A percentile compares a stretch with the other conserved stretches of the same genome.
These are phyloP conservation scores for Campaea margaritaria DNA, from an alignment of 2,888 invertebrate species.

Conservation along the genomic window DNA sequence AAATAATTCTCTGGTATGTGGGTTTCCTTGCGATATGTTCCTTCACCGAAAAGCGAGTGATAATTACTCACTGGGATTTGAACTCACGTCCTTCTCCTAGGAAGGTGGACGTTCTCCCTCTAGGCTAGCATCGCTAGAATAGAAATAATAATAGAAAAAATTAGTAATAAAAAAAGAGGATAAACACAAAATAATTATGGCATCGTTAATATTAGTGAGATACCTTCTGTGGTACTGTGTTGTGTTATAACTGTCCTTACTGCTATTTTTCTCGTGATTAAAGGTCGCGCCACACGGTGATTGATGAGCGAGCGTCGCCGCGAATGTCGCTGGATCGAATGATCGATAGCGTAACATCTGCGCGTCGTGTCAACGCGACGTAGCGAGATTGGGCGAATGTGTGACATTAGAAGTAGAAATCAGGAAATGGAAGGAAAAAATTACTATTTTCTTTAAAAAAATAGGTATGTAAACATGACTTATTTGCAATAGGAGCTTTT, in stretches of 20 bases:
- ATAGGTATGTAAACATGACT: neutral
- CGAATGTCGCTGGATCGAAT: slow-evolving; percentile 46
- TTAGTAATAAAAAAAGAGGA: too few relatives aligned
- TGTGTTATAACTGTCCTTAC: slow-evolving; percentile 15
- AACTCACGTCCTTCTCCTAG: too few relatives aligned
- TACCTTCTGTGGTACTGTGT: neutral
- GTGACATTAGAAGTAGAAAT: slow-evolving; percentile 17
- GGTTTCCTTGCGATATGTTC: too few relatives aligned
- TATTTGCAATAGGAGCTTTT: neutral
- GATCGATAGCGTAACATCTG: slow-evolving; percentile 55
- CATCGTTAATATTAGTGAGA: too few relatives aligned
- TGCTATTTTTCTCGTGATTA: slow-evolving; percentile 37
- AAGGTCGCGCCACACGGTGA: slow-evolving; percentile 46
- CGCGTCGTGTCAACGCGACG: slow-evolving; percentile 37
- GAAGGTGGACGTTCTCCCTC: too few relatives aligned
- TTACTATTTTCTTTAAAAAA: neutral
- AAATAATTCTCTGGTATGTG: too few relatives aligned
- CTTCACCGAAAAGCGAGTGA: too few relatives aligned
- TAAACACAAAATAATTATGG: too few relatives aligned
- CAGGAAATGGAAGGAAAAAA: slow-evolving; percentile 4
- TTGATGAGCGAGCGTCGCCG: slow-evolving; percentile 49
- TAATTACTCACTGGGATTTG: too few relatives aligned
- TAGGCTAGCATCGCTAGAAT: too few relatives aligned
- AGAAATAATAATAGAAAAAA: too few relatives aligned
- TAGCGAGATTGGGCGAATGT: slow-evolving; percentile 25